Evolutionary conservation across 1,140 invertebrate genomes (phyloP).

Genomic region (Zophobas atratus): DNA sequence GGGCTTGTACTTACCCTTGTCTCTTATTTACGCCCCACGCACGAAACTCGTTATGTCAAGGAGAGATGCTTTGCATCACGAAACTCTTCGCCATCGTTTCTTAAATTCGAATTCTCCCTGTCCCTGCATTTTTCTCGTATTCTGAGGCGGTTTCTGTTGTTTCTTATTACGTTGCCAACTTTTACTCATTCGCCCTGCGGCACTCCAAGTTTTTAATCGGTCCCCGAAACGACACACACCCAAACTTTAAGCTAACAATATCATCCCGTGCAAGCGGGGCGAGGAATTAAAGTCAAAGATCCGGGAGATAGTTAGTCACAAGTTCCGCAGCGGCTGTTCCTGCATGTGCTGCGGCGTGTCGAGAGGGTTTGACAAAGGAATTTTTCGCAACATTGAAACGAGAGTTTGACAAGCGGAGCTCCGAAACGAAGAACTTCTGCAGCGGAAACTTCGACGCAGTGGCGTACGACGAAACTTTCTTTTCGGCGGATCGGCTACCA

Average conservation of each 20-base stretch:
- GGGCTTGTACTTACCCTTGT: slow-evolving; percentile 50
- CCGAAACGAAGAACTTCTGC: slow-evolving; percentile 13
- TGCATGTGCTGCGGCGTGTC: too few species aligned
- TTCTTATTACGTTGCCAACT: slow-evolving; percentile 34
- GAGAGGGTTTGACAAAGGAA: not conserved
- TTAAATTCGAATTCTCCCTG: slow-evolving; percentile 33
- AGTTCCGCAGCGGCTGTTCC: too few species aligned
- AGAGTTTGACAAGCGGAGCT: slow-evolving; percentile 1
- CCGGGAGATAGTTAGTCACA: not conserved
- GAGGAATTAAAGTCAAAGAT: not conserved
- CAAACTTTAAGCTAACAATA: slow-evolving; percentile 16
- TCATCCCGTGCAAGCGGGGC: not conserved
- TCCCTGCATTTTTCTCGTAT: slow-evolving; percentile 39
- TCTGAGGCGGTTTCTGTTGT: slow-evolving; percentile 20
- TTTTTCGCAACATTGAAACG: too few species aligned
- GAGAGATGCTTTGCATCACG: slow-evolving; percentile 49
- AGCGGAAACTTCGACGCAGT: not conserved
- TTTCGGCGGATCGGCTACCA: too few species aligned
- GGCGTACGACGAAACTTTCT: too few species aligned
- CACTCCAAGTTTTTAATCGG: slow-evolving; percentile 30
- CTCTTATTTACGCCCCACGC: slow-evolving; percentile 55
- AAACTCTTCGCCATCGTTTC: slow-evolving; percentile 37
- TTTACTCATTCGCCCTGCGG: slow-evolving; percentile 6
- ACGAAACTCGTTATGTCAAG: slow-evolving; percentile 55
- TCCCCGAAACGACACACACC: slow-evolving; percentile 4